A percentile compares a stretch with the other conserved stretches of the same genome.
Evolutionary conservation across 53 echinoderm and acorn worm genomes (phyloP).

Genomic region (Mesocentrotus franciscanus): DNA sequence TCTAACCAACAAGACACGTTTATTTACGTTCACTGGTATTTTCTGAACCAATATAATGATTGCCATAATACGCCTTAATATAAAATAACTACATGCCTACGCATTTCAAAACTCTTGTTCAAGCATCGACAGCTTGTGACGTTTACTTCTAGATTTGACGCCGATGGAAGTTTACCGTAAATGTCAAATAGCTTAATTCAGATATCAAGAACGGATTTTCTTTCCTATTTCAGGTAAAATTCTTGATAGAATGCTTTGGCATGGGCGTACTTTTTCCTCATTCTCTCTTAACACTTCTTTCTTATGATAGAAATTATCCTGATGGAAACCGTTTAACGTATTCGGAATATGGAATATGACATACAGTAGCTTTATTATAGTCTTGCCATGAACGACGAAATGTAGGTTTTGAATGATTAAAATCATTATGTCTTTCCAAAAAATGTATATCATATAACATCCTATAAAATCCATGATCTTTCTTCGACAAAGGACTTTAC

Average conservation of each 20-base stretch:
- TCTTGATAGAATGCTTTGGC: background rate
- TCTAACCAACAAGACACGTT: background rate
- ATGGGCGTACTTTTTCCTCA: background rate
- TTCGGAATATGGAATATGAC: background rate
- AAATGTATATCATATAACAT: too few species aligned
- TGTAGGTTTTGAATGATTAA: background rate
- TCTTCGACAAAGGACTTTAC: too few species aligned
- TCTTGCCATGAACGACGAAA: background rate
- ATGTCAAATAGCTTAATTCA: slow-evolving; percentile 20
- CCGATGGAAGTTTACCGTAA: slow-evolving; percentile 1
- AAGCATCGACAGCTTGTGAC: background rate
- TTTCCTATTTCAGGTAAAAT: background rate
- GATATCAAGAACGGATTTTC: slow-evolving; percentile 4
- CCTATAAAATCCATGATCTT: too few species aligned
- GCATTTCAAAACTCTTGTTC: background rate
- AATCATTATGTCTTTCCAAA: background rate
- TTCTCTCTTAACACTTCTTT: background rate
- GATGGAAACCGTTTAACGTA: background rate
- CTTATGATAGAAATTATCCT: background rate
- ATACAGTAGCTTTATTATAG: background rate
- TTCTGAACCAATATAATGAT: background rate
- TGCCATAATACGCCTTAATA: background rate
- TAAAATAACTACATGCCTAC: background rate
- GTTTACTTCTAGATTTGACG: background rate
- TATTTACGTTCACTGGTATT: background rate